Conservation (phyloP, 2,888 invertebrate species). For the Heteropelma amictum region DNA sequence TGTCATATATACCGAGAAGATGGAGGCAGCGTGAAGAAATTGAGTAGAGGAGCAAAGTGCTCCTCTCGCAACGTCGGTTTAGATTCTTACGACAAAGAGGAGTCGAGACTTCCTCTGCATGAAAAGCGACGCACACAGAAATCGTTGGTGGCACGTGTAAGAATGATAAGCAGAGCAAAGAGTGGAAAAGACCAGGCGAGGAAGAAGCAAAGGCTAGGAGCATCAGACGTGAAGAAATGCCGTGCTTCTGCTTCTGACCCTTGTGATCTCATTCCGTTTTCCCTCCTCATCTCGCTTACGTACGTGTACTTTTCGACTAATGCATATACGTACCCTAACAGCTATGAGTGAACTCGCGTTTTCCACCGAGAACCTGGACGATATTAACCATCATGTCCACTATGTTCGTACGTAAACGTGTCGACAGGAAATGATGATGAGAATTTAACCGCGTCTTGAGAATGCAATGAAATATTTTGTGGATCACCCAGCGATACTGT, state of each 20-base stretch:
- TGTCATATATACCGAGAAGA: background rate
- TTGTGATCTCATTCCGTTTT: constrained; percentile 21
- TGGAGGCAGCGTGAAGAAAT: constrained; percentile 15
- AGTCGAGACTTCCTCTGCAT: constrained; percentile 1
- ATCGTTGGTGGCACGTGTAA: constrained; percentile 57
- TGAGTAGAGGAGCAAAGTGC: constrained; percentile 28
- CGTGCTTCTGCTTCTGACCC: constrained; percentile 49
- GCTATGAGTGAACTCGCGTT: too few relatives aligned
- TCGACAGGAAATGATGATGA: too few relatives aligned
- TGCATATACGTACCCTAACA: too few relatives aligned
- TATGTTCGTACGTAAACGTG: too few relatives aligned
- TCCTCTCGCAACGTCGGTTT: constrained; percentile 30
- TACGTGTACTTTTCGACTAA: background rate
- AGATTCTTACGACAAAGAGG: constrained; percentile 17
- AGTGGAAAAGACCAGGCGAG: background rate
- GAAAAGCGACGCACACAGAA: constrained; percentile 35
- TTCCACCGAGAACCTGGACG: too few relatives aligned
- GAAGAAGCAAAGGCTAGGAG: constrained; percentile 6
- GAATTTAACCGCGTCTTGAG: too few relatives aligned
- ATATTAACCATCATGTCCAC: too few relatives aligned
- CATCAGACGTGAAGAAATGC: constrained; percentile 61
- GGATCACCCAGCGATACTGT: too few relatives aligned
- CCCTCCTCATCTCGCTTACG: constrained; percentile 35
- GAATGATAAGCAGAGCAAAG: constrained; percentile 53
- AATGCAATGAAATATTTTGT: too few relatives aligned